These are phyloP conservation scores for Itoplectis maculator DNA, from an alignment of 2,888 invertebrate genomes.

Conservation along the genomic window DNA sequence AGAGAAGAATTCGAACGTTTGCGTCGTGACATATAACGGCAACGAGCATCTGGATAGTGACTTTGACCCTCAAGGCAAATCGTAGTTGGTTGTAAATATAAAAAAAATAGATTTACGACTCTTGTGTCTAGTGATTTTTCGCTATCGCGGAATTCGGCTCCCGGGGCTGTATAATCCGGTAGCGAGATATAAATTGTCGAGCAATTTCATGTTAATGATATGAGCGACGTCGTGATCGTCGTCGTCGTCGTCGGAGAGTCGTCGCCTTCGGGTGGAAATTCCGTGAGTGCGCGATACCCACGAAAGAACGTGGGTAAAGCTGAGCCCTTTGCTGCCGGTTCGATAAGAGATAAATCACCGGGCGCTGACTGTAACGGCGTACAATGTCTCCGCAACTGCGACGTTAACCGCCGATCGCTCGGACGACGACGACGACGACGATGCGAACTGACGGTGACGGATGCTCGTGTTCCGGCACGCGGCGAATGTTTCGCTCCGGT, in stretches of 20 bases:
- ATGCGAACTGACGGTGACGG: constrained; percentile 16
- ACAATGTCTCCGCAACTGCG: neutral
- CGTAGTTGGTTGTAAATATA: constrained; percentile 26
- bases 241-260: too few species aligned
- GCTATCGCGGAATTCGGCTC: constrained; percentile 23
- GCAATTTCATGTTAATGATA: constrained; percentile 57
- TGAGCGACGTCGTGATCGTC: neutral
- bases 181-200: constrained; percentile 57
- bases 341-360: constrained; percentile 15
- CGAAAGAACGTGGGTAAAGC: too few species aligned
- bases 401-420: neutral
- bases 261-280: constrained; percentile 14
- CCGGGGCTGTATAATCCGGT: constrained; percentile 57
- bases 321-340: neutral
- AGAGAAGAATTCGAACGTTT: constrained; percentile 37
- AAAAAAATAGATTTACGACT: constrained; percentile 3
- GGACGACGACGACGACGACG: too few species aligned
- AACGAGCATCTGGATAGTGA: constrained; percentile 54
- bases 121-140: neutral
- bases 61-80: constrained; percentile 41
- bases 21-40: constrained; percentile 62
- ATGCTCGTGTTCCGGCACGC: constrained; percentile 32
- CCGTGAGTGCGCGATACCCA: neutral
- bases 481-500: constrained; percentile 7
- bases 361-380: neutral